These are phyloP conservation scores for Tachycineta bicolor DNA, from an alignment of 2,113 vertebrate genomes.

Conservation along the genomic window DNA sequence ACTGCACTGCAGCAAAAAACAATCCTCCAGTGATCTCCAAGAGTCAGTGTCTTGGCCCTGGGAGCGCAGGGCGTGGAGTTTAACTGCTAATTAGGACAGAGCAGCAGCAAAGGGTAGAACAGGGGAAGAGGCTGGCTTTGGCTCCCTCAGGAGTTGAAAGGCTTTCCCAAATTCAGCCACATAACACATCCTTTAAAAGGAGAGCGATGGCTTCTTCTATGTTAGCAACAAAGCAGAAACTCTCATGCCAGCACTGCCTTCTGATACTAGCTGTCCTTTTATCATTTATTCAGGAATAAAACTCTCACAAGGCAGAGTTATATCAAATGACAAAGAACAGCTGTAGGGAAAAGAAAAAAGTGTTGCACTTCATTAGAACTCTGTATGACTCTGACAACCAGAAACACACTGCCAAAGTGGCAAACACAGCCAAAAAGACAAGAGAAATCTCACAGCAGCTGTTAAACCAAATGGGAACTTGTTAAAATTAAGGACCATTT, in stretches of 20 bases:
- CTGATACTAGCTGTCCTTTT: constrained; percentile 16
- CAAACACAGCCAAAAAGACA: constrained; percentile 5
- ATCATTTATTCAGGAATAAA: constrained; percentile 22
- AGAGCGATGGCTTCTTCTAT: accelerated
- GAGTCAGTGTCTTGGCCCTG: background rate
- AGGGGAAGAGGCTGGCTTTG: background rate
- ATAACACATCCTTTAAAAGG: background rate
- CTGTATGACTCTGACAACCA: constrained; percentile 34
- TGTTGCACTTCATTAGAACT: constrained; percentile 35
- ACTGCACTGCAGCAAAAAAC: background rate
- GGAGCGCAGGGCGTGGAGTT: background rate
- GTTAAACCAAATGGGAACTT: constrained; percentile 46
- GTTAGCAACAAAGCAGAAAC: background rate
- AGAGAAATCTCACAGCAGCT: constrained; percentile 35
- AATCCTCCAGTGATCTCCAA: accelerated
- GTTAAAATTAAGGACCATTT: constrained; percentile 33
- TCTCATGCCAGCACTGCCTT: background rate
- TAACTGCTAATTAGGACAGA: background rate
- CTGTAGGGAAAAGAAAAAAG: constrained; percentile 26
- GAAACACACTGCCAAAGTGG: background rate
- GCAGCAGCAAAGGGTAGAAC: background rate
- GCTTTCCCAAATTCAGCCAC: constrained; percentile 6
- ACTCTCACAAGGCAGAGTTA: background rate
- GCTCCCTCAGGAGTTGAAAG: background rate
- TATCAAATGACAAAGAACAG: constrained; percentile 55